Conservation (phyloP, 1,140 invertebrate genomes). For the Drosophila ficusphila region DNA sequence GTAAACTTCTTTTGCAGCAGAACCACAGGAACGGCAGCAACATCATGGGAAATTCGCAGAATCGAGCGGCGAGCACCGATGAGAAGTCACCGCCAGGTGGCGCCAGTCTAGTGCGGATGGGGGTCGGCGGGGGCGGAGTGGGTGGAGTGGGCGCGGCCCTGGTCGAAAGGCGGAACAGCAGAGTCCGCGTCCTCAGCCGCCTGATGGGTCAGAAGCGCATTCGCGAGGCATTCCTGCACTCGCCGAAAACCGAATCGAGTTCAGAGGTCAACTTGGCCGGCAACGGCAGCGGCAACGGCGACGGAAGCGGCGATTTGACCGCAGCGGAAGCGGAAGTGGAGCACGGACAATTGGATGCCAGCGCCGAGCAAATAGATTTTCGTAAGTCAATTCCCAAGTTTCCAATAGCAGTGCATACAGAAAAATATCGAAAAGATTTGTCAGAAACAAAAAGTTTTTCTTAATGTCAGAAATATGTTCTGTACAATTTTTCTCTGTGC, state of each 20-base stretch:
- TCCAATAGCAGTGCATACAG: background rate
- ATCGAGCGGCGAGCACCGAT: slow-evolving; percentile 41
- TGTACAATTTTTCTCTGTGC: slow-evolving; percentile 27
- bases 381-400: slow-evolving; percentile 75
- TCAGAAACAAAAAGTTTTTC: too few species aligned
- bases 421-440: background rate
- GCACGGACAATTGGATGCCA: slow-evolving; percentile 72
- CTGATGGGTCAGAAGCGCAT: slow-evolving; percentile 69
- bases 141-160: slow-evolving; percentile 19
- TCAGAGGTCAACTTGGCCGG: slow-evolving; percentile 6
- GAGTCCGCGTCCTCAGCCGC: slow-evolving; percentile 63
- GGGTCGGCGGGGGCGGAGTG: slow-evolving; percentile 1
- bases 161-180: slow-evolving; percentile 43
- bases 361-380: slow-evolving; percentile 79
- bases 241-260: slow-evolving; percentile 21
- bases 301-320: slow-evolving; percentile 38
- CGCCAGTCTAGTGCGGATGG: slow-evolving; percentile 48
- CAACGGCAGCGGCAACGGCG: background rate
- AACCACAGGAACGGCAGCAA: slow-evolving; percentile 1
- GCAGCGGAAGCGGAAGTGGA: slow-evolving; percentile 41
- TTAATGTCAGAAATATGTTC: too few species aligned
- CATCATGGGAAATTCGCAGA: slow-evolving; percentile 63
- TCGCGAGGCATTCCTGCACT: slow-evolving; percentile 52
- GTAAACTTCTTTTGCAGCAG: slow-evolving; percentile 63
- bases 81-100: slow-evolving; percentile 57